Conservation (phyloP, 2,797 vertebrate species). For the Mormyrus proboscirostris region DNA sequence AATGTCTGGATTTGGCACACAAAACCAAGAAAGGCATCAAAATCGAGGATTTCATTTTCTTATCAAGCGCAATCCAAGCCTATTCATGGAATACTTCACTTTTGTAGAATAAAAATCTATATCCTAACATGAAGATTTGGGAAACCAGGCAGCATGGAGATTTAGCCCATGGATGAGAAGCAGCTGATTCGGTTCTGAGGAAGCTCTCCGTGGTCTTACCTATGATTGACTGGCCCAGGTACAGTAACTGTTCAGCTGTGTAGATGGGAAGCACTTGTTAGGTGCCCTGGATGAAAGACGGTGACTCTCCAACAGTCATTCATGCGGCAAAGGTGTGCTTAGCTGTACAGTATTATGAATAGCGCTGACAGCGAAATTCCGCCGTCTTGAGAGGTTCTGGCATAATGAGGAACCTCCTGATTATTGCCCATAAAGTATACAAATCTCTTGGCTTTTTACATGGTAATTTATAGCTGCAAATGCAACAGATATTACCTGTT, state of each 20-base stretch:
- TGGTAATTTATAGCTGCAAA: conserved; percentile 40
- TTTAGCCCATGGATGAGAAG: not conserved
- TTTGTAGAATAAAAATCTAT: not conserved
- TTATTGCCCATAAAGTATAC: conserved; percentile 46
- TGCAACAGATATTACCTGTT: conserved; percentile 13
- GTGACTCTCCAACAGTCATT: not conserved
- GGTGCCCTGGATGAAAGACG: not conserved
- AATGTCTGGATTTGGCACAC: not conserved
- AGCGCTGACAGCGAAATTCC: not conserved
- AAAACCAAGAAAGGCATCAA: not conserved
- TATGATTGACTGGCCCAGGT: not conserved
- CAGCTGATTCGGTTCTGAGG: not conserved
- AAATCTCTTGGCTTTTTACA: conserved; percentile 39
- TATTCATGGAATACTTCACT: not conserved
- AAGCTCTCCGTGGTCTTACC: not conserved
- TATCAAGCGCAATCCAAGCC: not conserved
- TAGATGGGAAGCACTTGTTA: not conserved
- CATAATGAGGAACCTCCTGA: conserved; percentile 68
- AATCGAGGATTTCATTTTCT: not conserved
- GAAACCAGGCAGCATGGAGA: not conserved
- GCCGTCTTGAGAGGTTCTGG: conserved; percentile 44
- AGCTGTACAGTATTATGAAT: not conserved
- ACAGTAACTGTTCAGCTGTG: not conserved
- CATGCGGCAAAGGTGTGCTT: not conserved
- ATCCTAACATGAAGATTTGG: not conserved